These are phyloP conservation scores for Xiphophorus maculatus DNA, from an alignment of 2,113 vertebrate genomes.

Conservation along the genomic window DNA sequence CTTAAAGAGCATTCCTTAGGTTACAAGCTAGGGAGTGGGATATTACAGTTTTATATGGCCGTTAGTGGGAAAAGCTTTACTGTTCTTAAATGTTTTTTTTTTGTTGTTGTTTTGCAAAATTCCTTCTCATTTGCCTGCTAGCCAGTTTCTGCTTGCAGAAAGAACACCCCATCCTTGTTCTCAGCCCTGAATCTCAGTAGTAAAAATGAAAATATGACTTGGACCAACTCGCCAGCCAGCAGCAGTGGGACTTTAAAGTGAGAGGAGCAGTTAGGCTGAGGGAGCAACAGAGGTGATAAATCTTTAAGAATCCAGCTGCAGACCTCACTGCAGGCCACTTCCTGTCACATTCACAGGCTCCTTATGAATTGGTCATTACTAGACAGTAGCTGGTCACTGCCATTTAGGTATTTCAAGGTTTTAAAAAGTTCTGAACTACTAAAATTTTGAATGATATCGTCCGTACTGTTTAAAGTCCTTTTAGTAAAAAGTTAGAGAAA, in stretches of 20 bases:
- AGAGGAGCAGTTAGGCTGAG: neutral
- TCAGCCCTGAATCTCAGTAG: neutral
- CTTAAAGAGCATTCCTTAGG: slow-evolving; percentile 58
- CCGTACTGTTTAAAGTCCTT: no score
- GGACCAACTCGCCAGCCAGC: neutral
- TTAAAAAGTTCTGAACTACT: neutral
- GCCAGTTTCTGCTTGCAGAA: neutral
- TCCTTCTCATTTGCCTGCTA: neutral
- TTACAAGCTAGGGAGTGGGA: slow-evolving; percentile 12
- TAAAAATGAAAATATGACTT: neutral
- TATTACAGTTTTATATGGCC: neutral
- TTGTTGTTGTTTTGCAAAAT: neutral
- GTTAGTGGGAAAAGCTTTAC: neutral
- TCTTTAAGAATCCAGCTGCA: neutral
- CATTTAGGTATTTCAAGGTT: neutral
- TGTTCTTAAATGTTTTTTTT: neutral
- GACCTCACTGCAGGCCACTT: neutral
- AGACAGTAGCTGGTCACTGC: neutral
- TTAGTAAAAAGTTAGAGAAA: neutral
- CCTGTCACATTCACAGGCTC: neutral
- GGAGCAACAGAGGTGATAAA: neutral
- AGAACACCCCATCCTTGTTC: neutral
- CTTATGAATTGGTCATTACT: neutral
- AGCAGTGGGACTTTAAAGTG: neutral
- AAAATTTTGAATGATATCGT: neutral